Conservation (phyloP, 2,113 vertebrate genomes). For the Epinephelus moara region DNA sequence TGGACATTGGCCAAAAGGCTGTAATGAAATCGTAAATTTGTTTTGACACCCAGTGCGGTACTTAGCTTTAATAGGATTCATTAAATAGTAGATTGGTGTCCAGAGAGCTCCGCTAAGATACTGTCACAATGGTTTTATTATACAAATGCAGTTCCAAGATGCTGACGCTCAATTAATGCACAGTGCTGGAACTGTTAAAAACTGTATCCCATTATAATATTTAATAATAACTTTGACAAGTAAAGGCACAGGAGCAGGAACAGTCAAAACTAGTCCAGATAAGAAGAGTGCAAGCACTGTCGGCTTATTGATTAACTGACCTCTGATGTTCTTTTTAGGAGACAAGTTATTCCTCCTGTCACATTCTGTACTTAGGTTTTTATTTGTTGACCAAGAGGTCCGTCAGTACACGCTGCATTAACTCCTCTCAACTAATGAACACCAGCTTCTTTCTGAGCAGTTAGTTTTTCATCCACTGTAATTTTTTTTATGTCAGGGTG, state of each 20-base stretch:
- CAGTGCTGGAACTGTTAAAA: background rate
- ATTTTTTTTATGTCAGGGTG: no score
- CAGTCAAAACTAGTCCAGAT: background rate
- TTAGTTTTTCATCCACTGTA: background rate
- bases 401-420: background rate
- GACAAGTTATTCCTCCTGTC: background rate
- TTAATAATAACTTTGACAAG: background rate
- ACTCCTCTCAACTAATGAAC: background rate
- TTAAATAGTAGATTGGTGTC: constrained; percentile 13
- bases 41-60: background rate
- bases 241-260: background rate
- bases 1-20: constrained; percentile 11
- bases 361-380: background rate
- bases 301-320: background rate
- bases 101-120: background rate
- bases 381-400: background rate
- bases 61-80: constrained; percentile 1
- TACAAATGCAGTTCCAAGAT: background rate
- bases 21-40: constrained; percentile 15
- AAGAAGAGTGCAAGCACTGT: background rate
- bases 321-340: background rate
- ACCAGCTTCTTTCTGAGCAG: background rate
- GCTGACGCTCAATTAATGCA: background rate
- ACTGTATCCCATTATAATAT: background rate
- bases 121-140: background rate